Base-by-base conservation (phyloP, 2,797 vertebrate species). In the Phaenicophaeus curvirostris region DNA sequence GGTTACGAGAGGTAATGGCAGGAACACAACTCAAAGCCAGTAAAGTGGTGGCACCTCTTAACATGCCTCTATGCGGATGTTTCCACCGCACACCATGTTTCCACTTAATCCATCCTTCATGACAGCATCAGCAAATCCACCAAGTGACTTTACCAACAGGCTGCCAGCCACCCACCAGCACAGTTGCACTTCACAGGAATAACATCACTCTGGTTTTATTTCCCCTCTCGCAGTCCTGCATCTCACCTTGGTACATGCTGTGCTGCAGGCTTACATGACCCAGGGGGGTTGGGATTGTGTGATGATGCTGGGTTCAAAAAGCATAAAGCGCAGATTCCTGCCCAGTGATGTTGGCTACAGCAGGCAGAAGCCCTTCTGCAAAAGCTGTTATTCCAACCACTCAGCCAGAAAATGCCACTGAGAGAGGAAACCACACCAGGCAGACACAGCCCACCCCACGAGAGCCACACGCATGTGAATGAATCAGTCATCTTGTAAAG, bases 131-230 rank as follows among this genome's bases (percentile, higher is more conserved):
- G n/a, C n/a, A 44, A 33, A 54, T 27, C 57, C n/a, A 46, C 33
- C 25, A 16, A 58, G 25, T 39, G 35, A 39, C 35, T 61, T 61
- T 37, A 58, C 24, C 54, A 63, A 23, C 0, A 18, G 11, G 27
- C 35, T 46, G n/a, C n/a, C 4, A 2, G 5, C 7, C 4, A 5
- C 74, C 11, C 31, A 50, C 28, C 35, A 6, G 55, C 3, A 0
- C 63, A 46, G 37, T 15, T 33, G 23, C 11, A 10, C 37, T 25
- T 61, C 48, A 5, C 37, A 69, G 62, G 33, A 59, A 30, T 16
- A 33, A 24, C 85, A 82, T 25, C 44, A 8, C 21, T 39, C 21
- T 0, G 4, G 20, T 30, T 42, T 78, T 59, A 41, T 46, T 51
- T 57, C 27, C 46, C 30, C 13, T 46, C 51, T 65, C 1, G 0